A percentile compares a stretch with the other conserved stretches of the same genome.
Evolutionary conservation across 1,140 invertebrate species (phyloP).

Genomic region (Frieseomelitta varia): DNA sequence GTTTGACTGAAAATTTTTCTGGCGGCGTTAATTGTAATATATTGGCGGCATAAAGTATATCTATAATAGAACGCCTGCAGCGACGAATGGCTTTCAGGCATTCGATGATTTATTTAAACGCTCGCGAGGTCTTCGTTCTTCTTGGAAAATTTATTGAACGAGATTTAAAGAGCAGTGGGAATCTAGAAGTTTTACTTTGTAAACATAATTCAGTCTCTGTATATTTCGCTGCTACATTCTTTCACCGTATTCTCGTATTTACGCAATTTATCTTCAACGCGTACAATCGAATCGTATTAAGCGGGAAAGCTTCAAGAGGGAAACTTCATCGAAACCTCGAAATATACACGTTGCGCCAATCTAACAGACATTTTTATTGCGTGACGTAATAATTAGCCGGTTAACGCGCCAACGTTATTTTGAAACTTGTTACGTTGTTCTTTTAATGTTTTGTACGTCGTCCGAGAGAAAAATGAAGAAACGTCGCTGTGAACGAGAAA

Average conservation of each 20-base stretch:
- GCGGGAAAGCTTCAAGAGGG: too few species aligned
- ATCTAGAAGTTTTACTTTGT: conserved; percentile 47
- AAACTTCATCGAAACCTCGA: too few species aligned
- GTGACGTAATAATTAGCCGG: neutral
- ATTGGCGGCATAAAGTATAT: conserved; percentile 38
- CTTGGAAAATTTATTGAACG: conserved; percentile 49
- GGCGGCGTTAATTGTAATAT: conserved; percentile 46
- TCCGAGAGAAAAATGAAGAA: conserved; percentile 9
- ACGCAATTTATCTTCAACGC: conserved; percentile 1
- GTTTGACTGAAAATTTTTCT: conserved; percentile 23
- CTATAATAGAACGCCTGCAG: conserved; percentile 47
- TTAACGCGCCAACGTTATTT: neutral
- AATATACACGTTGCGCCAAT: neutral
- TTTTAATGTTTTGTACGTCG: neutral
- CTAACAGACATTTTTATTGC: neutral
- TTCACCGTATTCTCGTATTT: neutral
- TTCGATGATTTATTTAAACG: conserved; percentile 44
- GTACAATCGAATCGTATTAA: neutral
- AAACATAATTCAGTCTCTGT: conserved; percentile 24
- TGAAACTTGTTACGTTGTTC: neutral
- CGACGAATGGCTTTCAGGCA: conserved; percentile 22
- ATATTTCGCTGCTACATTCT: neutral
- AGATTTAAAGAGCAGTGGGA: conserved; percentile 47
- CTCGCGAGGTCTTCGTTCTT: conserved; percentile 8
- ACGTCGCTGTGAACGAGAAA: conserved; percentile 6